phyloP scores from a whole-genome alignment of 2,888 invertebrate genomes.

The Scelioninae gen. 1 region DNA sequence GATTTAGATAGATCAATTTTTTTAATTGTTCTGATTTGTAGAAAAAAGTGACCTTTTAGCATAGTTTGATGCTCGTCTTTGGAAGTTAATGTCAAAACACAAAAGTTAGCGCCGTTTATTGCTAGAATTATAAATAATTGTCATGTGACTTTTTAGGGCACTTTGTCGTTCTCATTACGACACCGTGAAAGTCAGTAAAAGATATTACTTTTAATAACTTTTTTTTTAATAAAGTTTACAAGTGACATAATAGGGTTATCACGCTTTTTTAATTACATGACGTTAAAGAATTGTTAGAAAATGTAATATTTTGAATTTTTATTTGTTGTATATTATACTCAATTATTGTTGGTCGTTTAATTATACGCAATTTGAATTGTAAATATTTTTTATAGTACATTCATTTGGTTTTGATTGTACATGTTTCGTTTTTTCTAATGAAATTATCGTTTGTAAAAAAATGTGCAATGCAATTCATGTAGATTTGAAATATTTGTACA shows the following conservation, averaged over 20 bases:
- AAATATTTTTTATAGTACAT: no score
- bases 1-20: constrained; percentile 20
- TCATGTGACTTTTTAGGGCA: constrained; percentile 33
- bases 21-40: constrained; percentile 49
- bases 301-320: no score
- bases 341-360: no score
- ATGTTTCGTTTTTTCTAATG: no score
- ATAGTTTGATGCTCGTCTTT: constrained; percentile 55
- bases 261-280: not conserved
- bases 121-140: constrained; percentile 40
- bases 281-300: not conserved
- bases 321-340: no score
- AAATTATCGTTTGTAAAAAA: no score
- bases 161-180: constrained; percentile 45
- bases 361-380: no score
- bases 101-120: constrained; percentile 32
- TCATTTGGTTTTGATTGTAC: no score
- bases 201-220: not conserved
- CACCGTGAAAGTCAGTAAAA: not conserved
- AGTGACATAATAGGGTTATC: not conserved
- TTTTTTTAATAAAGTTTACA: not conserved
- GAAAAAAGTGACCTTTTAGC: constrained; percentile 63
- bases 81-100: constrained; percentile 46
- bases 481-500: no score
- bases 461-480: no score